Evolutionary conservation across 2,888 invertebrate species (phyloP).

Genomic region (Tromatobia lineatoria): DNA sequence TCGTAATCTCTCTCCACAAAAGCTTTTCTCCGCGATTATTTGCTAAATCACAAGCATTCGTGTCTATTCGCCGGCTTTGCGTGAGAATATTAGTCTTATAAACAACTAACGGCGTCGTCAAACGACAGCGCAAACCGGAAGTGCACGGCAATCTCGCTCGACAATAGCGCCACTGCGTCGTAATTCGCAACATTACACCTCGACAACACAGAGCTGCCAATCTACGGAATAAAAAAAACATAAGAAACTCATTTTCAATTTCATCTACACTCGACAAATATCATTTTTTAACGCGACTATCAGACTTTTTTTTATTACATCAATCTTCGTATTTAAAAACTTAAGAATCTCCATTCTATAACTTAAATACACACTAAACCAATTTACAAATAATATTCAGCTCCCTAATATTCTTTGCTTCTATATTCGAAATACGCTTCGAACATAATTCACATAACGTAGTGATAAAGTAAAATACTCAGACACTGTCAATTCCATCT

Average conservation of each 20-base stretch:
- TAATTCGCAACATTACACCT: slow-evolving; percentile 65
- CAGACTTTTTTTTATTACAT: not conserved
- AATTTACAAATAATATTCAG: no score
- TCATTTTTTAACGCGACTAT: not conserved
- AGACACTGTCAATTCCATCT: not conserved
- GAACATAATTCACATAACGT: not conserved
- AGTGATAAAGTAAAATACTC: no score
- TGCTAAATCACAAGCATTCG: not conserved
- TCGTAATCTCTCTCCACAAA: not conserved
- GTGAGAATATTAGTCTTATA: slow-evolving; percentile 23
- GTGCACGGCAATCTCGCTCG: slow-evolving; percentile 68
- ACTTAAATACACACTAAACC: no score
- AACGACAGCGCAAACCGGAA: slow-evolving; percentile 76
- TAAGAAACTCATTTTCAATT: slow-evolving; percentile 23
- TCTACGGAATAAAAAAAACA: slow-evolving; percentile 33
- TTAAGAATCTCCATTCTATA: no score
- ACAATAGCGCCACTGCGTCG: slow-evolving; percentile 69
- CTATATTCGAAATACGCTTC: not conserved
- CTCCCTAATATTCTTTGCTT: no score
- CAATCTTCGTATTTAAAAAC: no score
- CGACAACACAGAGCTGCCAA: slow-evolving; percentile 75
- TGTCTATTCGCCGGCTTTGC: not conserved
- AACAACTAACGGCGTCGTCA: slow-evolving; percentile 73
- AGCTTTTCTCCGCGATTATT: not conserved
- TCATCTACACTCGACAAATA: not conserved